A percentile compares a stretch with the other conserved stretches of the same genome.
Conservation (phyloP, 2,888 invertebrate genomes). For the Parnassius smintheus region DNA sequence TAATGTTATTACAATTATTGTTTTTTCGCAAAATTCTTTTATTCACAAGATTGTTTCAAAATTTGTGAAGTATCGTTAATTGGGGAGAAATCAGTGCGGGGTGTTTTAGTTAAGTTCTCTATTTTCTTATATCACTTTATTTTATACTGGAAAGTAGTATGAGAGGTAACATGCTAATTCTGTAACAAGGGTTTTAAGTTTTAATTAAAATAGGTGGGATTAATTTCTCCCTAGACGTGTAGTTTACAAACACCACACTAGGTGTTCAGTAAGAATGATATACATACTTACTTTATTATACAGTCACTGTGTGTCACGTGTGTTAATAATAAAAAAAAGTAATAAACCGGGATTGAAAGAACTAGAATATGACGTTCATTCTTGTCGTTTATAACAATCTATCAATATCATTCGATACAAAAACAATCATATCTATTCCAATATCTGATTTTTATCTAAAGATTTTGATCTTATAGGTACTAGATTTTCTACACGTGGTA, state of each 20-base stretch:
- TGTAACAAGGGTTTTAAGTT: constrained; percentile 49
- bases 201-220: constrained; percentile 48
- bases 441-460: too few species aligned
- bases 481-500: too few species aligned
- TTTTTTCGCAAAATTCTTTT: too few species aligned
- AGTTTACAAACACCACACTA: constrained; percentile 12
- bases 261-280: constrained; percentile 10
- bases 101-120: constrained; percentile 49
- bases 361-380: too few species aligned
- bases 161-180: constrained; percentile 43
- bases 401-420: too few species aligned
- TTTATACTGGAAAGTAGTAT: constrained; percentile 37
- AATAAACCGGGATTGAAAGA: too few species aligned
- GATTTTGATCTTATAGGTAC: too few species aligned
- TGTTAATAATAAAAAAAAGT: background rate
- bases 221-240: constrained; percentile 21
- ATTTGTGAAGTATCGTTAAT: background rate
- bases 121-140: constrained; percentile 47
- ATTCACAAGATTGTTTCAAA: too few species aligned
- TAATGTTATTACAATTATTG: too few species aligned
- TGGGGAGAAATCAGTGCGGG: background rate
- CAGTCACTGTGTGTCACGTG: background rate
- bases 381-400: too few species aligned
- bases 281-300: constrained; percentile 8
- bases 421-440: too few species aligned